A percentile compares a stretch with the other conserved stretches of the same genome.
phyloP scores from a whole-genome alignment of 2,797 vertebrate species.

The Amphiprion clarkii region DNA sequence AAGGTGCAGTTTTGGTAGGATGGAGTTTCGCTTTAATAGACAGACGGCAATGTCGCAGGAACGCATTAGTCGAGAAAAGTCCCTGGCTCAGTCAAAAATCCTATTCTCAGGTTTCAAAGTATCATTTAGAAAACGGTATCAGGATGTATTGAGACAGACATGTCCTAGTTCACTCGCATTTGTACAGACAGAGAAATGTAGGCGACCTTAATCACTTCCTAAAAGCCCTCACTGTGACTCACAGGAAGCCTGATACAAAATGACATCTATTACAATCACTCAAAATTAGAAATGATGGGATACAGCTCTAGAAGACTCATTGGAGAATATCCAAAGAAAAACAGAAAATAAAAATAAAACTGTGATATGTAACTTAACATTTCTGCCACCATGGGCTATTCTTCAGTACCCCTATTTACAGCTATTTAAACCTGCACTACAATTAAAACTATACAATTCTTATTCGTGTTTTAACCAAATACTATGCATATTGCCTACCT shows the following conservation, averaged over 20 bases:
- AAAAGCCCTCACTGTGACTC: not conserved
- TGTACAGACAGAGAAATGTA: not conserved
- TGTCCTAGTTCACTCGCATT: not conserved
- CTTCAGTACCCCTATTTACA: no score
- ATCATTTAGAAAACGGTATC: slow-evolving; percentile 1
- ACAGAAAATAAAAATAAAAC: not conserved
- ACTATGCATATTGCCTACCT: no score
- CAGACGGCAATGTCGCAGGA: not conserved
- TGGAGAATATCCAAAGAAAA: not conserved
- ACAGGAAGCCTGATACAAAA: slow-evolving; percentile 10
- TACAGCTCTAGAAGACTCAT: not conserved
- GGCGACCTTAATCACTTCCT: slow-evolving; percentile 8
- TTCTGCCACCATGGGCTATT: no score
- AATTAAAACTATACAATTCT: no score
- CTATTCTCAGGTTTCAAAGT: not conserved
- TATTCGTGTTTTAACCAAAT: no score
- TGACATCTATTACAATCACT: slow-evolving; percentile 1
- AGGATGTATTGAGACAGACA: not conserved
- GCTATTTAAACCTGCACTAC: no score
- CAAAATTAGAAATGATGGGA: not conserved
- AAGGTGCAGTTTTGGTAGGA: not conserved
- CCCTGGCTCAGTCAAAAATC: not conserved
- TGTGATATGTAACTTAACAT: not conserved
- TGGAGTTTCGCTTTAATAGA: not conserved
- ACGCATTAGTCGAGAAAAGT: not conserved